These are phyloP conservation scores for Halichoeres trimaculatus DNA, from an alignment of 2,113 vertebrate genomes.

Conservation along the genomic window DNA sequence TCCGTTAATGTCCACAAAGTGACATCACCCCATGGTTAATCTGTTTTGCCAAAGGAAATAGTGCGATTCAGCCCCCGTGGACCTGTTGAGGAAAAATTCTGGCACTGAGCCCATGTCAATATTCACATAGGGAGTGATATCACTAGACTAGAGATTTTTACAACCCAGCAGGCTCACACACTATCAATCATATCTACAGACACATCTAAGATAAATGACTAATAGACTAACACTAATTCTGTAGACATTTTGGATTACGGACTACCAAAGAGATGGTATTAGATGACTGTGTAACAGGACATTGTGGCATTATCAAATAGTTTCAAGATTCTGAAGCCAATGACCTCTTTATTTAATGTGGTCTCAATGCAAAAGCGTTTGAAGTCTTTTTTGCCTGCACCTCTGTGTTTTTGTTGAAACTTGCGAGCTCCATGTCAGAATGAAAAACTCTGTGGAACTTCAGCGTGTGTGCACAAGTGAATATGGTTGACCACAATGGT, in stretches of 20 bases:
- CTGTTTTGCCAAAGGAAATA: constrained; percentile 68
- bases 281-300: not conserved
- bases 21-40: constrained; percentile 58
- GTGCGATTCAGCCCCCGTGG: constrained; percentile 34
- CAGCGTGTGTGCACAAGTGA: constrained; percentile 44
- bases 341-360: constrained; percentile 10
- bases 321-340: constrained; percentile 6
- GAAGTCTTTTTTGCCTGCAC: not conserved
- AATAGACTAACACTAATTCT: constrained; percentile 18
- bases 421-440: constrained; percentile 27
- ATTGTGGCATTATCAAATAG: not conserved
- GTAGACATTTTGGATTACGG: constrained; percentile 1
- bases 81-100: constrained; percentile 61
- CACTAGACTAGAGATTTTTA: constrained; percentile 66
- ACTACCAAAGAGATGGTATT: constrained; percentile 11
- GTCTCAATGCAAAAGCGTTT: constrained; percentile 1
- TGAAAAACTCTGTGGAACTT: constrained; percentile 25
- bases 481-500: constrained; percentile 51
- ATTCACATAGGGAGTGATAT: constrained; percentile 71
- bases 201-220: constrained; percentile 45
- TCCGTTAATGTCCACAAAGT: constrained; percentile 14
- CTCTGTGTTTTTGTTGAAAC: constrained; percentile 43
- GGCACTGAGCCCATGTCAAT: constrained; percentile 72
- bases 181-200: constrained; percentile 68
- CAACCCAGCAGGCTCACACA: constrained; percentile 56